These are phyloP conservation scores for Lathronympha strigana DNA, from an alignment of 2,888 invertebrate genomes.

Conservation along the genomic window DNA sequence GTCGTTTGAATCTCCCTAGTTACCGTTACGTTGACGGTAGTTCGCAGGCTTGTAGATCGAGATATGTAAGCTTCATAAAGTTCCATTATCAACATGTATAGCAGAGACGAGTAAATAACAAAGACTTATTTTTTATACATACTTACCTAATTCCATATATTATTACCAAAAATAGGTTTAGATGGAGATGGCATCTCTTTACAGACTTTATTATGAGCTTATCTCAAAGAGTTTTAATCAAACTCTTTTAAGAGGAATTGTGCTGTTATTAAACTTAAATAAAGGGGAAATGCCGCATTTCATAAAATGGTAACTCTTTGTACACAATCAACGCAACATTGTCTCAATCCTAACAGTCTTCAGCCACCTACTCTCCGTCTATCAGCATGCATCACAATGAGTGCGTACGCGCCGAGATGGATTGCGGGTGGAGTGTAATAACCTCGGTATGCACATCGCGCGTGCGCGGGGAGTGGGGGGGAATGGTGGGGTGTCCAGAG, in stretches of 20 bases:
- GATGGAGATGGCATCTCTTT: too few relatives aligned
- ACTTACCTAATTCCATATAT: too few relatives aligned
- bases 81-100: conserved; percentile 32
- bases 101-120: not conserved
- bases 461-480: conserved; percentile 48
- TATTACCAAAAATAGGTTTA: too few relatives aligned
- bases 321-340: not conserved
- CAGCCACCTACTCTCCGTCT: not conserved
- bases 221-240: too few relatives aligned
- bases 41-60: conserved; percentile 31
- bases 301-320: not conserved
- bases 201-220: too few relatives aligned
- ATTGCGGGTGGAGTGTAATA: conserved; percentile 69
- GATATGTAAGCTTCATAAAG: conserved; percentile 29
- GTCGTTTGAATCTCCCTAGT: not conserved
- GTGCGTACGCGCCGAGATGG: conserved; percentile 50
- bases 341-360: not conserved
- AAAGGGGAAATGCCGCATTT: too few relatives aligned
- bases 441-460: conserved; percentile 63
- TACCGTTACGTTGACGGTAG: conserved; percentile 35
- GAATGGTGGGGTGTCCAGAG: conserved; percentile 44
- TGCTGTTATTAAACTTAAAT: too few relatives aligned
- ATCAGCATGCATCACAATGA: conserved; percentile 35
- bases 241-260: too few relatives aligned
- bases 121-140: not conserved